Base-by-base conservation (phyloP, 2,888 invertebrate species). In the Cylindroiulus punctatus region DNA sequence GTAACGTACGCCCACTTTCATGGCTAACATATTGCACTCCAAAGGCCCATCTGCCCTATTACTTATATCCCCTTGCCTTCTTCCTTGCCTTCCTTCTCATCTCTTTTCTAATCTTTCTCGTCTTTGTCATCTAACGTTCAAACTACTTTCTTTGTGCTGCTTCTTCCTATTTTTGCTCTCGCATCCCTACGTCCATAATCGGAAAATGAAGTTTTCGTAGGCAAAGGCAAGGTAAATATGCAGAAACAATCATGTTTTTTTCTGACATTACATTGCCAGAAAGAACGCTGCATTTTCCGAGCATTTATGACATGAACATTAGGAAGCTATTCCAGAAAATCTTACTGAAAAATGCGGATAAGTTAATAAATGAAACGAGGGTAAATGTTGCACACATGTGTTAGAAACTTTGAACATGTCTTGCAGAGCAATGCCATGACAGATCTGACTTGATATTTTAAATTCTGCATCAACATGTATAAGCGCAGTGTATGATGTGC, bases 41-140 rank as follows among this genome's bases (percentile, higher is more conserved):
- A 12, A 65, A 65, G 65, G 65, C 65, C 65, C 65, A 65, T 65
- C 65, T 65, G 22, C 65, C 65, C 65, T 65, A 65, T 65, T 65
- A 65, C 65, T 65, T 65, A 65, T 65, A 52, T 52, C 52, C 52
- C 44, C 8, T 52, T n/a, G 52, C 52, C n/a, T 52, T 52, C 14
- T 65, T 65, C 26, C 65, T 26, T 5, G 65, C 65, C n/a, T 65
- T 65, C 65, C 65, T 65, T 65, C 65, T 12, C 65, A 65, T 65
- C 65, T 65, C 65, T 65, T 65, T 65, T 65, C 65, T 65, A 65
- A 65, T 65, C 65, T 65, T 65, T 65, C 65, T 65, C 65, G 65
- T 65, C 65, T 65, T 65, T 65, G 65, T 65, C 65, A 65, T 65
- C 65, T 65, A 22, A 65, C 65, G 65, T 12, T 65, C 65, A 65